phyloP scores from a whole-genome alignment of 2,888 invertebrate species.

The Cryptops parisi region DNA sequence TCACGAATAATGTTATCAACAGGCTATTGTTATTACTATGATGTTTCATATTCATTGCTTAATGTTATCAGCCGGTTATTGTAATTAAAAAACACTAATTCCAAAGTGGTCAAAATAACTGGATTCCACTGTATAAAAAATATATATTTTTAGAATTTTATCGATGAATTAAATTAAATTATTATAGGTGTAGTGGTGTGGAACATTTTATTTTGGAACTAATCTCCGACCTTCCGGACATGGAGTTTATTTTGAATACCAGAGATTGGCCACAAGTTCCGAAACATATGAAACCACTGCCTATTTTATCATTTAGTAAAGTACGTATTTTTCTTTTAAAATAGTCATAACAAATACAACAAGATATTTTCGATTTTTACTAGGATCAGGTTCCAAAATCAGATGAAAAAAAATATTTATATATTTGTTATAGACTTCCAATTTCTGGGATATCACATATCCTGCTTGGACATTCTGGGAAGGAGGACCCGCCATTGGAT shows the following conservation, averaged over 20 bases:
- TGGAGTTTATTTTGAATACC: constrained; percentile 76
- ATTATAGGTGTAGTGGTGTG: constrained; percentile 74
- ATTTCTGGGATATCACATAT: constrained; percentile 74
- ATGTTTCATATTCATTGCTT: no score
- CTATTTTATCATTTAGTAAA: constrained; percentile 95
- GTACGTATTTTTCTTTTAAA: constrained; percentile 30
- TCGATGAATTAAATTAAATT: neutral
- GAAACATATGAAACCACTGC: constrained; percentile 43
- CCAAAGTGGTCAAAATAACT: no score
- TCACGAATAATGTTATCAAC: no score
- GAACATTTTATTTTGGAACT: constrained; percentile 69
- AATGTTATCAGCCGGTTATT: no score
- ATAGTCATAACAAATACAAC: neutral
- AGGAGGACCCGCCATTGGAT: constrained; percentile 87
- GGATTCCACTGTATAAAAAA: no score
- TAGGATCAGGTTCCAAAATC: neutral
- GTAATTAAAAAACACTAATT: no score
- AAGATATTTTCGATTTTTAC: constrained; percentile 14
- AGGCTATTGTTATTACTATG: neutral
- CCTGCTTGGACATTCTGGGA: constrained; percentile 99
- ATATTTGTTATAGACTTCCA: constrained; percentile 39
- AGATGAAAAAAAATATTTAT: constrained; percentile 14
- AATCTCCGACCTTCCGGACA: constrained; percentile 52
- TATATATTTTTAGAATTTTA: constrained; percentile 1
- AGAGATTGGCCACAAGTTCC: constrained; percentile 85